These are phyloP conservation scores for Ophraella communa DNA, from an alignment of 2,888 invertebrate species.

Conservation along the genomic window DNA sequence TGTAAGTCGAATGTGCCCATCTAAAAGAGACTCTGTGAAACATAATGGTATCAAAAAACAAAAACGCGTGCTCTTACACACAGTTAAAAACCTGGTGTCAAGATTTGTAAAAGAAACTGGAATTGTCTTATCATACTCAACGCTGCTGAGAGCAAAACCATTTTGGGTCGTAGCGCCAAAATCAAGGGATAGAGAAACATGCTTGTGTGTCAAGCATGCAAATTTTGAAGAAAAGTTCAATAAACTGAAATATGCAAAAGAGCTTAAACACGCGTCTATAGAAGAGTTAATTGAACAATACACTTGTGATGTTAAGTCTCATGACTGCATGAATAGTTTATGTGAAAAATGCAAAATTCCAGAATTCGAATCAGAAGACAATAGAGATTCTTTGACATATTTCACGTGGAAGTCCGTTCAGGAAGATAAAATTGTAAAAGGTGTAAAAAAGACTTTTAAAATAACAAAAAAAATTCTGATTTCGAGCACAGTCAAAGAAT, in stretches of 20 bases:
- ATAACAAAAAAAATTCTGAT: constrained; percentile 1
- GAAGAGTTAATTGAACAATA: neutral
- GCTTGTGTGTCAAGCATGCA: constrained; percentile 35
- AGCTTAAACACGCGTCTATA: neutral
- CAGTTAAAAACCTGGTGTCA: neutral
- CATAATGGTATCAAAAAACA: constrained; percentile 38
- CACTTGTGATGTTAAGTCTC: constrained; percentile 5
- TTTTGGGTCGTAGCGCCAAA: constrained; percentile 41
- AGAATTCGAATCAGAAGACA: neutral
- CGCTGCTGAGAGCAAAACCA: constrained; percentile 37
- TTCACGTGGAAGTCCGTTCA: constrained; percentile 4
- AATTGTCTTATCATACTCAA: constrained; percentile 35
- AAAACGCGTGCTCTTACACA: constrained; percentile 25
- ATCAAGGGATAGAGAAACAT: constrained; percentile 39
- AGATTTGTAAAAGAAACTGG: constrained; percentile 33
- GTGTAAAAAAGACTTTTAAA: constrained; percentile 1
- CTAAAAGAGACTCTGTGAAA: constrained; percentile 37
- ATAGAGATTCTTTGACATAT: constrained; percentile 7
- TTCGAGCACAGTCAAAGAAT: constrained; percentile 6
- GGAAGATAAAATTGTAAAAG: constrained; percentile 8
- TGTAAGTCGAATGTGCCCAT: constrained; percentile 41
- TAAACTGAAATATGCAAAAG: neutral
- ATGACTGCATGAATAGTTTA: constrained; percentile 14
- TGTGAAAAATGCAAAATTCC: constrained; percentile 4
- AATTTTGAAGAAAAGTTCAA: constrained; percentile 16